Conservation (phyloP, 2,797 vertebrate genomes). For the Aeoliscus strigatus region DNA sequence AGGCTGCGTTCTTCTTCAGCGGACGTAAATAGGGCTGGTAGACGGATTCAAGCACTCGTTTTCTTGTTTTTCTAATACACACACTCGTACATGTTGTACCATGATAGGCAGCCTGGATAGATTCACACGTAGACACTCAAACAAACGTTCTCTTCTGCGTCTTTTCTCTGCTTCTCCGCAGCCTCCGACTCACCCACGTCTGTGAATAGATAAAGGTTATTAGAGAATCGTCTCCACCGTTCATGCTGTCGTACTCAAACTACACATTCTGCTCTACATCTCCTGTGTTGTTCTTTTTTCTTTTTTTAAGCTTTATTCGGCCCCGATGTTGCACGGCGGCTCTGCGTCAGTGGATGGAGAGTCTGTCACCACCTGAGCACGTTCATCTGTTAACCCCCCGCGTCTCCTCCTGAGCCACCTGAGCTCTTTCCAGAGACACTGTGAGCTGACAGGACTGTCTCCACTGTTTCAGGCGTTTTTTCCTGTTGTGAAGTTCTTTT, state of each 20-base stretch:
- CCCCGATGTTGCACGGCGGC: constrained; percentile 24
- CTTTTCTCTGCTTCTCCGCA: constrained; percentile 37
- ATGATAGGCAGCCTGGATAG: constrained; percentile 43
- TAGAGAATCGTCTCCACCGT: constrained; percentile 30
- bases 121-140: constrained; percentile 43
- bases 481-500: constrained; percentile 30
- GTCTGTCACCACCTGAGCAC: constrained; percentile 13
- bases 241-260: constrained; percentile 32
- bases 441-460: constrained; percentile 63
- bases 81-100: constrained; percentile 38
- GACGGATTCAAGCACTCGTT: constrained; percentile 54
- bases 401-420: constrained; percentile 24
- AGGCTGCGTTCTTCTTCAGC: constrained; percentile 46
- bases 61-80: constrained; percentile 7
- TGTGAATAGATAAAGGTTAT: constrained; percentile 29
- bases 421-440: constrained; percentile 60
- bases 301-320: constrained; percentile 7
- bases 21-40: constrained; percentile 50
- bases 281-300: constrained; percentile 10
- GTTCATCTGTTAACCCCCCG: constrained; percentile 13
- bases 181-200: constrained; percentile 25
- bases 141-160: constrained; percentile 22
- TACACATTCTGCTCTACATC: constrained; percentile 35
- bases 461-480: constrained; percentile 37
- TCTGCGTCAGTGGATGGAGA: constrained; percentile 14